Percentiles rank a stretch among this genome's conserved stretches.
Conservation (phyloP, 2,113 vertebrate species). For the Albula glossodonta region DNA sequence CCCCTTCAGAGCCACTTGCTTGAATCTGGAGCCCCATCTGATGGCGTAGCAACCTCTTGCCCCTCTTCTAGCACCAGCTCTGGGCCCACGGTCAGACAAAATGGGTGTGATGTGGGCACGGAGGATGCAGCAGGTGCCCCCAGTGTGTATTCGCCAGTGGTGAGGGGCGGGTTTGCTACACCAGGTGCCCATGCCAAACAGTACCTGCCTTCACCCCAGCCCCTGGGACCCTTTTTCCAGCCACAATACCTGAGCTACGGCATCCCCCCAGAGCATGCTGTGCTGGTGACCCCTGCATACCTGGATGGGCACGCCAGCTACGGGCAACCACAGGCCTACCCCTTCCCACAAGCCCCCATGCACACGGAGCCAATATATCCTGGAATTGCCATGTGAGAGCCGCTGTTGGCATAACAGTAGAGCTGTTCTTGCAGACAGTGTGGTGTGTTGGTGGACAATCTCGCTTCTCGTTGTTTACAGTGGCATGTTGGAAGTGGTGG, state of each 20-base stretch:
- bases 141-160: constrained; percentile 43
- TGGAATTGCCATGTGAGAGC: constrained; percentile 37
- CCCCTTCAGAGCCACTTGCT: constrained; percentile 56
- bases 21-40: constrained; percentile 48
- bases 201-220: constrained; percentile 35
- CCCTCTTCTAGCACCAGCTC: constrained; percentile 51
- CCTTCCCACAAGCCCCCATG: constrained; percentile 43
- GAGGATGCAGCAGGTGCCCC: constrained; percentile 29
- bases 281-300: constrained; percentile 42
- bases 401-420: neutral
- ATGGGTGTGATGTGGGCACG: constrained; percentile 32
- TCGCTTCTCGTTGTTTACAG: neutral
- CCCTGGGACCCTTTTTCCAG: constrained; percentile 40
- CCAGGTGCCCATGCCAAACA: constrained; percentile 32
- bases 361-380: constrained; percentile 45
- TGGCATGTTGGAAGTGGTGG: neutral
- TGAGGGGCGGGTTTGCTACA: constrained; percentile 32
- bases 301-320: constrained; percentile 46
- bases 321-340: constrained; percentile 28
- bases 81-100: constrained; percentile 33
- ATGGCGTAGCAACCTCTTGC: constrained; percentile 47
- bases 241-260: constrained; percentile 40
- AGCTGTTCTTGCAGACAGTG: neutral
- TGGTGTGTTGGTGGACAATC: neutral
- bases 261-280: constrained; percentile 33